Evolutionary conservation across 2,797 vertebrate genomes (phyloP), one percentile per base, ranked within the genome.

Genomic region (Ispidina lecontei): DNA sequence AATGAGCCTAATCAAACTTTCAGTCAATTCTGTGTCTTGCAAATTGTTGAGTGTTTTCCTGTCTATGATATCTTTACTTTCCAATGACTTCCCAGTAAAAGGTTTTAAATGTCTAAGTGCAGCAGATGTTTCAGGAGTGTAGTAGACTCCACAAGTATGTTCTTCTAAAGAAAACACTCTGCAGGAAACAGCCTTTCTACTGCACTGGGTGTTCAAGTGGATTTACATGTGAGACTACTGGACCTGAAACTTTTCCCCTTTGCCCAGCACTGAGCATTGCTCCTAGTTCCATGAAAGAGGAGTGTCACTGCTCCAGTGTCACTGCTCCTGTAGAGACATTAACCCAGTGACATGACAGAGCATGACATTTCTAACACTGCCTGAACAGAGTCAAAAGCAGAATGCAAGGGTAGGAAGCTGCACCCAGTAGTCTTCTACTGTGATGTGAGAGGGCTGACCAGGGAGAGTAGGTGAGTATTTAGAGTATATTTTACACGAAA

Each of bases 1-100:
- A 82, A 86, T 64, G 41, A 91, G 18, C 9, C 17, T 68, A 72
- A 88, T 81, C 72, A 87, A 85, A 75, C 73, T 37, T 85, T 69
- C 23, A 56, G 39, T 64, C 62, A 74, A 4, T 65, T 78, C 62
- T 33, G 6, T 16, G 39, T 72, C 73, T 70, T 75, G 51, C 26
- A 59, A 84, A 86, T 69, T 25, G 29, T 29, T 88, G 55, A 26
- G 12, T 72, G 43, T 72, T 70, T 78, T 75, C 39, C 51, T 75
- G 35, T 10, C 31, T 76, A 26, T 29, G n/a, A 59, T 71, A 81
- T 85, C 25, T 58, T 90, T 64, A 25, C 14, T 75, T 80, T 92
- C 55, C 6, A 54, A 20, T 47, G 71, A 55, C 21, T 75, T 86
- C 8, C 7, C 11, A 59, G 39, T 11, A 55, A 78, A 84, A 64